Evolutionary conservation across 2,113 vertebrate genomes (phyloP).

Genomic region (Trachemys scripta): DNA sequence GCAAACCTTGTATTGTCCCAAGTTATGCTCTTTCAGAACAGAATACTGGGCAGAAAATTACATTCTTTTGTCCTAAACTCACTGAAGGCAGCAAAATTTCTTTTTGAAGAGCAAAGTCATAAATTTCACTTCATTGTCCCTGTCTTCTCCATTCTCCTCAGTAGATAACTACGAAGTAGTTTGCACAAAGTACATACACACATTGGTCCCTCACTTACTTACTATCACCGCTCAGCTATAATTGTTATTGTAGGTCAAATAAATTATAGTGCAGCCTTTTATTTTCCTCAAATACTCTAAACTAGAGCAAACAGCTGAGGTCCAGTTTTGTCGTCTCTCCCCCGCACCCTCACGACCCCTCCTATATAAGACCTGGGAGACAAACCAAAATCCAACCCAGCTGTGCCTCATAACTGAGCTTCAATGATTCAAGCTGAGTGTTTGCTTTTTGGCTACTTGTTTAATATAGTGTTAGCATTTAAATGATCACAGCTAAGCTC

Average conservation of each 20-base stretch:
- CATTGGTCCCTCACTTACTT: not conserved
- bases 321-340: not conserved
- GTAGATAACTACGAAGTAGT: not conserved
- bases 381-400: not conserved
- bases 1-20: not conserved
- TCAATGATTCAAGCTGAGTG: not conserved
- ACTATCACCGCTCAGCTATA: not conserved
- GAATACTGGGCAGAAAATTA: not conserved
- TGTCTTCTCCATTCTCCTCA: too few relatives aligned
- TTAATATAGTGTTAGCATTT: not conserved
- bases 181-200: not conserved
- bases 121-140: not conserved
- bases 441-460: conserved; percentile 12
- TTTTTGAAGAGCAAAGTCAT: not conserved
- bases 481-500: conserved; percentile 5
- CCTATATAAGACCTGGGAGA: not conserved
- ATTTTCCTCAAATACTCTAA: not conserved
- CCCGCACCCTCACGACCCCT: not conserved
- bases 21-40: not conserved
- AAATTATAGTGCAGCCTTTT: not conserved
- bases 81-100: not conserved
- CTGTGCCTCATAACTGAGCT: not conserved
- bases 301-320: not conserved
- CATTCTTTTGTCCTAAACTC: not conserved
- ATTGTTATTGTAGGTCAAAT: not conserved